A percentile compares a stretch with the other conserved stretches of the same genome.
Evolutionary conservation across 2,888 invertebrate genomes (phyloP).

Genomic region (Eurois occulta): DNA sequence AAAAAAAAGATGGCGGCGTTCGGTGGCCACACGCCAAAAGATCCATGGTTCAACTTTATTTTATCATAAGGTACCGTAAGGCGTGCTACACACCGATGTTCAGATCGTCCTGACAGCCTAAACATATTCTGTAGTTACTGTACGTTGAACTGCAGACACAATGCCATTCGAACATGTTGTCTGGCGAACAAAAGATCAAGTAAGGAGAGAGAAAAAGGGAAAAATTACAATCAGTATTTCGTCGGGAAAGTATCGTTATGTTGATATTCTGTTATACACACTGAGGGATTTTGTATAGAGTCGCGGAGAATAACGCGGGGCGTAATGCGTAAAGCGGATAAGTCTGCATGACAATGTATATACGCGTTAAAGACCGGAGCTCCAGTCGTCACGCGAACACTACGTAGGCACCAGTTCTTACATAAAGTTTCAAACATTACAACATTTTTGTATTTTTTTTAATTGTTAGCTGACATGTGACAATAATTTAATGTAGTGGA

Average conservation of each 20-base stretch:
- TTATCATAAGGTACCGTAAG: neutral
- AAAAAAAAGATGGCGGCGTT: neutral
- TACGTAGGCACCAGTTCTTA: neutral
- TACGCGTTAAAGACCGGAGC: neutral
- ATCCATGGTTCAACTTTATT: neutral
- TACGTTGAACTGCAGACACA: neutral
- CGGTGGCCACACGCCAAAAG: neutral
- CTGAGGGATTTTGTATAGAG: neutral
- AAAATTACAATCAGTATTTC: neutral
- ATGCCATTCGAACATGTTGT: neutral
- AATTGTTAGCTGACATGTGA: too few species aligned
- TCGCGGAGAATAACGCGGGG: slow-evolving; percentile 1
- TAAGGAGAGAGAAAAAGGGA: neutral
- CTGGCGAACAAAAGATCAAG: neutral
- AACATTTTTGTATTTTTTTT: too few species aligned
- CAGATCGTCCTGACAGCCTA: neutral
- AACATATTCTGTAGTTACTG: neutral
- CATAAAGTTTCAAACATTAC: neutral
- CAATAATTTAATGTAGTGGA: too few species aligned
- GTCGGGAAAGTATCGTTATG: neutral
- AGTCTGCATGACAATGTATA: neutral
- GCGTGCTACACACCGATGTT: neutral
- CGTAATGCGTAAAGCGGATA: neutral
- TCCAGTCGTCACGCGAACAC: neutral
- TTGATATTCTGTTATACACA: too few species aligned